Base-by-base conservation (phyloP, 2,888 invertebrate species). In the Apotomis betuletana region DNA sequence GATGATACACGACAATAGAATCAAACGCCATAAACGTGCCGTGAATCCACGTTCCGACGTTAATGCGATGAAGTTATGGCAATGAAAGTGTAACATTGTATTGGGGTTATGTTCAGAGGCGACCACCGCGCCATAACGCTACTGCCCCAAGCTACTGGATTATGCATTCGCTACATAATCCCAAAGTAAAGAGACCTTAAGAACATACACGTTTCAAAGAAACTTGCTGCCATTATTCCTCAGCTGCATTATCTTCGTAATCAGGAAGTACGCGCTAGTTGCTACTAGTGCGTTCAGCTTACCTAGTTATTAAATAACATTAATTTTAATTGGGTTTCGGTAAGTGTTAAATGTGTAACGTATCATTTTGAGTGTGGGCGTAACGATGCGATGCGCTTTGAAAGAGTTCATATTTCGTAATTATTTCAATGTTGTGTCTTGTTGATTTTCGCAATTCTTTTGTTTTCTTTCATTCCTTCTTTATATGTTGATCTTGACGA, bases 271-370 rank as follows among this genome's bases (percentile, higher is more conserved):
- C 63, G 38, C 64, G 44, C 67, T 51, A 49, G 51, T 38, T 52
- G 64, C 59, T 49, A 12, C 27, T 55, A 64, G 27, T 55, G 64
- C 58, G 36, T 36, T 65, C 65, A 49, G 65, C 49, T 67, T 71
- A 57, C 71, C 67, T 44, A 62, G 67, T 71, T 67, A 67, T 70
- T 70, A 65, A 70, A 71, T 67, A 67, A 52, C 61, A 67, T 67
- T 51, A 41, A 62, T 70, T 70, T 55, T 67, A 71, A 71, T 71
- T 67, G 57, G 55, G 57, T 57, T 54, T 67, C 54, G 61, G 38
- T 67, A 61, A 61, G 71, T 67, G 71, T 67, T 71, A 51, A 67
- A 71, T 71, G 57, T 70, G 70, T 67, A 70, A 57, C 55, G 41
- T 69, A 67, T 67, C 57, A 51, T 71, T 57, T 36, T 4, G 46